phyloP scores from a whole-genome alignment of 2,888 invertebrate species.

The Serrognathus titanus region DNA sequence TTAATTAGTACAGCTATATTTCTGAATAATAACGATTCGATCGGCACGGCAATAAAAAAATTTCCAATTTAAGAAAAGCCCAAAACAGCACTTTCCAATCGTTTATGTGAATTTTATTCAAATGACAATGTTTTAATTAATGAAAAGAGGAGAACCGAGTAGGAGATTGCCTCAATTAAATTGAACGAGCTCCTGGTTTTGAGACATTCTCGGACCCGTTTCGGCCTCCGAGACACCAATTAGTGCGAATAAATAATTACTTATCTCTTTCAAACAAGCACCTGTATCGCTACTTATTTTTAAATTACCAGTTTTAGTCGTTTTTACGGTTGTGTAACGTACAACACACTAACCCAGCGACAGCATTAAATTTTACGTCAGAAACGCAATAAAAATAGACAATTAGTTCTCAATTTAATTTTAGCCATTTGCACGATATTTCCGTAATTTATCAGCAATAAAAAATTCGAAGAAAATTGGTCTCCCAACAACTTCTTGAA shows the following conservation, averaged over 20 bases:
- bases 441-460: too few species aligned
- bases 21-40: too few species aligned
- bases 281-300: constrained; percentile 33
- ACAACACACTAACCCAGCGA: too few species aligned
- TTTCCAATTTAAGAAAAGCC: too few species aligned
- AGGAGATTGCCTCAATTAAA: constrained; percentile 47
- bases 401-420: too few species aligned
- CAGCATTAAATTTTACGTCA: too few species aligned
- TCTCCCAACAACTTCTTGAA: too few species aligned
- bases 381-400: too few species aligned
- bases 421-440: too few species aligned
- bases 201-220: constrained; percentile 39
- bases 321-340: neutral
- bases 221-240: constrained; percentile 44
- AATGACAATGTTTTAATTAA: constrained; percentile 50
- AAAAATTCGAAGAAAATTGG: too few species aligned
- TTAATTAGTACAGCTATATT: too few species aligned
- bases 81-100: constrained; percentile 41
- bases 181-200: constrained; percentile 46
- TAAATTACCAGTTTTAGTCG: neutral
- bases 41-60: too few species aligned
- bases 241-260: constrained; percentile 47
- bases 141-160: constrained; percentile 39
- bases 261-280: constrained; percentile 38
- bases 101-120: constrained; percentile 49